These are phyloP conservation scores for Netelia inedita DNA, from an alignment of 2,888 invertebrate genomes.

Conservation along the genomic window DNA sequence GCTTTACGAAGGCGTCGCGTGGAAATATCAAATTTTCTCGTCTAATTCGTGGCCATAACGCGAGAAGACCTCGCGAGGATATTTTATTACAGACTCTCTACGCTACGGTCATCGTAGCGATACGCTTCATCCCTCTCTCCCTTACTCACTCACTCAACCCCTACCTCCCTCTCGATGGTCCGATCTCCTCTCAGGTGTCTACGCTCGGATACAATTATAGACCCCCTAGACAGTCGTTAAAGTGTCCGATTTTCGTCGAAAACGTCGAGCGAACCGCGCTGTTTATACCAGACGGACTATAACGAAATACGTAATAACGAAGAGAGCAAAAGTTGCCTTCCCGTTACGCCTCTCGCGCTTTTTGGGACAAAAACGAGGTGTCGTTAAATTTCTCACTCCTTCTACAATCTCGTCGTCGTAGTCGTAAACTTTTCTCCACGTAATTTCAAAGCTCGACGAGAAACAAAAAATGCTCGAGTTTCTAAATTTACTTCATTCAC, in stretches of 20 bases:
- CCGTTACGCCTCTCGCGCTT: neutral
- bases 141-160: neutral
- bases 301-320: conserved; percentile 14
- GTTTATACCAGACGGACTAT: conserved; percentile 2
- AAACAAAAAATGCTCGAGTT: neutral
- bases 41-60: neutral
- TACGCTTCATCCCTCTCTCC: neutral
- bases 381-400: neutral
- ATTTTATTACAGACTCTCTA: conserved; percentile 15
- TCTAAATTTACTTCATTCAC: neutral
- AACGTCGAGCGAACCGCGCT: conserved; percentile 2
- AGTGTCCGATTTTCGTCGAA: conserved; percentile 32
- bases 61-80: conserved; percentile 1
- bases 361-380: neutral
- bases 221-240: conserved; percentile 50
- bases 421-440: neutral
- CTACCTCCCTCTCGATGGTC: neutral
- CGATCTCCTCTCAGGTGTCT: conserved; percentile 17
- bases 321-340: neutral
- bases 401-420: neutral
- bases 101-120: neutral
- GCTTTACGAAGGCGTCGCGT: neutral
- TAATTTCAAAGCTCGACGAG: no score
- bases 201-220: conserved; percentile 50
- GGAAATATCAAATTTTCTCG: neutral